These are phyloP conservation scores for Neodontobutis hainanensis DNA, from an alignment of 2,113 vertebrate species.

Conservation along the genomic window DNA sequence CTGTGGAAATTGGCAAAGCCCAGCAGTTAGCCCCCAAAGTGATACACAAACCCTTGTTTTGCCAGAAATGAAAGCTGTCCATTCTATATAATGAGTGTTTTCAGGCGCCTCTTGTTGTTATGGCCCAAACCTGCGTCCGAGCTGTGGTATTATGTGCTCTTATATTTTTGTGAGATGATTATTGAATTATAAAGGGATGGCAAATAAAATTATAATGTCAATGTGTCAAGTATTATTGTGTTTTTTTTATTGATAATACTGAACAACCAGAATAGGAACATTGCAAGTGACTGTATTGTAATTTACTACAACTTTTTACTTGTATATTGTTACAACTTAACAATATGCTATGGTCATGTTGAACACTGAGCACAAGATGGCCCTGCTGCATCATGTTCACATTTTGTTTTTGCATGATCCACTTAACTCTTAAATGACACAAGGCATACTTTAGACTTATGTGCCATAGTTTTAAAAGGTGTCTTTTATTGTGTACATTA, in stretches of 20 bases:
- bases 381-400: no score
- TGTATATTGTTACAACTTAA: no score
- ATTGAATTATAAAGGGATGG: slow-evolving; percentile 74
- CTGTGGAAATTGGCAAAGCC: slow-evolving; percentile 58
- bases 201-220: slow-evolving; percentile 83
- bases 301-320: no score
- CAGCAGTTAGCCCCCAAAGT: slow-evolving; percentile 53
- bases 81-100: slow-evolving; percentile 66
- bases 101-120: slow-evolving; percentile 62
- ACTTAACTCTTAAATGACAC: background rate
- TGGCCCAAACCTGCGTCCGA: slow-evolving; percentile 67
- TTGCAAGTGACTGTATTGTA: background rate
- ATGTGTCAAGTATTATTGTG: slow-evolving; percentile 51
- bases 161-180: slow-evolving; percentile 81
- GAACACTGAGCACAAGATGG: no score
- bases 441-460: background rate
- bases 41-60: slow-evolving; percentile 65
- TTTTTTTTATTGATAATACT: background rate
- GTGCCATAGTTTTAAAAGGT: no score
- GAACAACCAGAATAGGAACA: background rate
- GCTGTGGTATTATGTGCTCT: slow-evolving; percentile 67
- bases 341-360: no score
- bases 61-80: slow-evolving; percentile 52
- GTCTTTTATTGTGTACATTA: background rate
- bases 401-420: no score